Conservation (phyloP, 1,140 invertebrate species). For the Drosophila oshimai region DNA sequence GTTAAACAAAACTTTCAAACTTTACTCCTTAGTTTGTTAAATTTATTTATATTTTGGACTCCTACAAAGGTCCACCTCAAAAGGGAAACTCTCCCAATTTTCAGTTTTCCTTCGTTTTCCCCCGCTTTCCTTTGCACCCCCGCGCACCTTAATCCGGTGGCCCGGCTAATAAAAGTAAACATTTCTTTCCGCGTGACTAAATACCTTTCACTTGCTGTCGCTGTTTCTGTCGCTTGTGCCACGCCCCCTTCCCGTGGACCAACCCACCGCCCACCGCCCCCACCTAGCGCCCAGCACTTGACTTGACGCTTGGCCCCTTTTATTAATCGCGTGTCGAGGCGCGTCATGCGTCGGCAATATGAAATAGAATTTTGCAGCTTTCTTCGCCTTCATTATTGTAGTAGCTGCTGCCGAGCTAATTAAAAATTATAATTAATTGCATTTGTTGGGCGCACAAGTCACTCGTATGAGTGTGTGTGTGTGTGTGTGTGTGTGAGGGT, state of each 20-base stretch:
- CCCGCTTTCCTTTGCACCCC: neutral
- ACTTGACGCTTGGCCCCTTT: conserved; percentile 39
- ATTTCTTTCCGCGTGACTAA: conserved; percentile 79
- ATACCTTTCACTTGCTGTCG: conserved; percentile 78
- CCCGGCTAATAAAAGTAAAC: conserved; percentile 72
- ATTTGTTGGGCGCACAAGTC: conserved; percentile 68
- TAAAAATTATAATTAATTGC: conserved; percentile 81
- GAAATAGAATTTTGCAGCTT: conserved; percentile 64
- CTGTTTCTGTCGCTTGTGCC: conserved; percentile 33
- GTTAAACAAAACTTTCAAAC: too few relatives aligned
- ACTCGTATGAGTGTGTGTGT: conserved; percentile 20
- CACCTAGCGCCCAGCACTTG: conserved; percentile 27
- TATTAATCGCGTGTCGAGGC: conserved; percentile 76
- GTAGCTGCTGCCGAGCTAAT: conserved; percentile 65
- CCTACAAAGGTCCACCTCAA: neutral
- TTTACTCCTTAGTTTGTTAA: neutral
- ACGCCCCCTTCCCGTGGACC: conserved; percentile 39
- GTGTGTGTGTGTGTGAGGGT: conserved; percentile 40
- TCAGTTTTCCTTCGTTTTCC: neutral
- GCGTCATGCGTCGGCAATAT: conserved; percentile 67
- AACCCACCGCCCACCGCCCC: conserved; percentile 2
- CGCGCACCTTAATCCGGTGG: conserved; percentile 21
- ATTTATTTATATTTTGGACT: neutral
- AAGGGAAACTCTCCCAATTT: neutral
- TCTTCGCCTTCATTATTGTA: conserved; percentile 49